A percentile compares a stretch with the other conserved stretches of the same genome.
Conservation (phyloP, 2,113 vertebrate genomes). For the Alexandromys fortis region DNA sequence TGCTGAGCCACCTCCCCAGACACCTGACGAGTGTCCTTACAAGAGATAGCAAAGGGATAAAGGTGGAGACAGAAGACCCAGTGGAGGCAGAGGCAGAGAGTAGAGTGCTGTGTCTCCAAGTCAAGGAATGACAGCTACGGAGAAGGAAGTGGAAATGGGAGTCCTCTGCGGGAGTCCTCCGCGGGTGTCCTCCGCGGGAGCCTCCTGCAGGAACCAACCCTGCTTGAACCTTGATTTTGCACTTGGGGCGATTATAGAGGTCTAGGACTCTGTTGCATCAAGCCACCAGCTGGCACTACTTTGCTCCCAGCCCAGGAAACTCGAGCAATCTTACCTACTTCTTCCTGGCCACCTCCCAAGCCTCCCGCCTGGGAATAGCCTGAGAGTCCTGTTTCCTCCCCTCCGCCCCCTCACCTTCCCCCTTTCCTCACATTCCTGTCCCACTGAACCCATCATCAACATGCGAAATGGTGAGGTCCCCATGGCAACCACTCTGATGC, state of each 20-base stretch:
- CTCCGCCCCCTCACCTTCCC: not conserved
- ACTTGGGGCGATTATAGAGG: not conserved
- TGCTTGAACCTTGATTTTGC: not conserved
- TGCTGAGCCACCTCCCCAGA: not conserved
- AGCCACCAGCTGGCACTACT: not conserved
- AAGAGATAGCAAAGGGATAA: too few species aligned
- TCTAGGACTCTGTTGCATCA: fast-evolving
- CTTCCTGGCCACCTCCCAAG: not conserved
- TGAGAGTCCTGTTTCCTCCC: not conserved
- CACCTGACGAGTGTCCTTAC: not conserved
- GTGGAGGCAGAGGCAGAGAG: not conserved
- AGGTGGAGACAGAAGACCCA: not conserved
- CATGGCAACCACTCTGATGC: constrained; percentile 68
- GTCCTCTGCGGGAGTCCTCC: too few species aligned
- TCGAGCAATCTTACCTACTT: not conserved
- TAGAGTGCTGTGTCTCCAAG: fast-evolving
- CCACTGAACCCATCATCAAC: not conserved
- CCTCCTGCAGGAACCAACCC: not conserved
- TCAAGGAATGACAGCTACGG: not conserved
- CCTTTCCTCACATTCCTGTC: not conserved
- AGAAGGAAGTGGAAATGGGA: not conserved
- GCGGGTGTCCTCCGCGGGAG: not conserved
- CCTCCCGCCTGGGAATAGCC: not conserved
- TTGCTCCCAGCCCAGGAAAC: not conserved
- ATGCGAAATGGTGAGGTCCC: not conserved